Conservation (phyloP, 2,113 vertebrate genomes). For the Synodontis membranacea region DNA sequence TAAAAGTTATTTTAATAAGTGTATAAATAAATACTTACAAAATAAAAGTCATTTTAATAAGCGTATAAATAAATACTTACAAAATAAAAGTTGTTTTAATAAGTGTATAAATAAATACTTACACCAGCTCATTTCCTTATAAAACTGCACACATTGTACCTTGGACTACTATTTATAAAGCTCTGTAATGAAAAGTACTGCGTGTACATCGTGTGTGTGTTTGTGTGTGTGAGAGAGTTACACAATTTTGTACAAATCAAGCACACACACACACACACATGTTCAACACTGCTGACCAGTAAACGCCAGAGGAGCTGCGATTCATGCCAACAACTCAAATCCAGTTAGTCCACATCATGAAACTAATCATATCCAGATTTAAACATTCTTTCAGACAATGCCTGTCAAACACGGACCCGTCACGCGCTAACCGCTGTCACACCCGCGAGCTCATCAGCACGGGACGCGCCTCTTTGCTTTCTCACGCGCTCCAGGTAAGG, state of each 20-base stretch:
- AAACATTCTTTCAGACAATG: slow-evolving; percentile 23
- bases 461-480: slow-evolving; percentile 31
- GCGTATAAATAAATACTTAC: too few relatives aligned
- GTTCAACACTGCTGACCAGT: not conserved
- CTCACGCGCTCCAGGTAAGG: slow-evolving; percentile 44
- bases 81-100: too few relatives aligned
- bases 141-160: too few relatives aligned
- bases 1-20: too few relatives aligned
- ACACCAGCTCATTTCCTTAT: too few relatives aligned
- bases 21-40: too few relatives aligned
- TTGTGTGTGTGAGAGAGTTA: not conserved
- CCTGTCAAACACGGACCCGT: not conserved
- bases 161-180: too few relatives aligned
- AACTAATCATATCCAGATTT: slow-evolving; percentile 9
- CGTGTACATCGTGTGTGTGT: too few relatives aligned
- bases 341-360: not conserved
- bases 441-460: slow-evolving; percentile 1
- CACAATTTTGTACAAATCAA: not conserved
- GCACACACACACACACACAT: not conserved
- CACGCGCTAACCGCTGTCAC: slow-evolving; percentile 24
- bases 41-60: too few relatives aligned
- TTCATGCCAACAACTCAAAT: slow-evolving; percentile 8
- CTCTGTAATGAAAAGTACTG: too few relatives aligned
- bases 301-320: not conserved
- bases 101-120: too few relatives aligned